Percentiles rank a stretch among this genome's conserved stretches.
Evolutionary conservation across 2,113 vertebrate species (phyloP).

Genomic region (Platichthys flesus): DNA sequence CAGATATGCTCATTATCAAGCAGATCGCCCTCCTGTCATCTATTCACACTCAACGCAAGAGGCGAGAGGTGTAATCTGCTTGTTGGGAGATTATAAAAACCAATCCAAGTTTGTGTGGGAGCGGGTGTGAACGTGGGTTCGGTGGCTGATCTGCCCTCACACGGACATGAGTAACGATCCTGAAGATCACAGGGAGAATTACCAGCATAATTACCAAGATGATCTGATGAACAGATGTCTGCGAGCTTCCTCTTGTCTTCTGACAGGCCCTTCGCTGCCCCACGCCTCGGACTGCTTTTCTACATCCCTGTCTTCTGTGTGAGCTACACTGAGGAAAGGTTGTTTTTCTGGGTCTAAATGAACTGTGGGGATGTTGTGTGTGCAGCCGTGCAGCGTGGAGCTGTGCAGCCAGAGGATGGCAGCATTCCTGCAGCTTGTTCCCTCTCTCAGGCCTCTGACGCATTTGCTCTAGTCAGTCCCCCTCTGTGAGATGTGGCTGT

Average conservation of each 20-base stretch:
- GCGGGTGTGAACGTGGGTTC: neutral
- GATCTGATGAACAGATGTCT: slow-evolving; percentile 67
- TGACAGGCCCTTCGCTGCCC: slow-evolving; percentile 33
- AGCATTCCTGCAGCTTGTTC: slow-evolving; percentile 48
- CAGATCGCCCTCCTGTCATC: neutral
- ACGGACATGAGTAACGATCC: slow-evolving; percentile 25
- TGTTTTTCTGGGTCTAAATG: neutral
- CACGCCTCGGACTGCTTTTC: too few species aligned
- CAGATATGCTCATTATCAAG: slow-evolving; percentile 35
- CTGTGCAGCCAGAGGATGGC: slow-evolving; percentile 63
- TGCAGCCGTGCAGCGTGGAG: neutral
- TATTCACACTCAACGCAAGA: slow-evolving; percentile 23
- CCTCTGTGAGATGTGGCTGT: slow-evolving; percentile 36
- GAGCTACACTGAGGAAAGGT: neutral
- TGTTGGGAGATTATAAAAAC: slow-evolving; percentile 62
- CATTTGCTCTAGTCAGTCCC: slow-evolving; percentile 35
- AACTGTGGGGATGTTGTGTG: neutral
- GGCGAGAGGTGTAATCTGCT: slow-evolving; percentile 64
- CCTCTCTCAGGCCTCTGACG: slow-evolving; percentile 37
- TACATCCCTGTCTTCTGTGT: neutral
- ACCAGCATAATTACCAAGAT: slow-evolving; percentile 61
- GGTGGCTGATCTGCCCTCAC: neutral
- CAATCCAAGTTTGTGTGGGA: slow-evolving; percentile 50
- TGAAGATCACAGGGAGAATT: slow-evolving; percentile 58
- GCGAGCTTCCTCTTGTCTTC: slow-evolving; percentile 5